Evolutionary conservation across 1,140 invertebrate species (phyloP).

Genomic region (Andrena cerasifolii): DNA sequence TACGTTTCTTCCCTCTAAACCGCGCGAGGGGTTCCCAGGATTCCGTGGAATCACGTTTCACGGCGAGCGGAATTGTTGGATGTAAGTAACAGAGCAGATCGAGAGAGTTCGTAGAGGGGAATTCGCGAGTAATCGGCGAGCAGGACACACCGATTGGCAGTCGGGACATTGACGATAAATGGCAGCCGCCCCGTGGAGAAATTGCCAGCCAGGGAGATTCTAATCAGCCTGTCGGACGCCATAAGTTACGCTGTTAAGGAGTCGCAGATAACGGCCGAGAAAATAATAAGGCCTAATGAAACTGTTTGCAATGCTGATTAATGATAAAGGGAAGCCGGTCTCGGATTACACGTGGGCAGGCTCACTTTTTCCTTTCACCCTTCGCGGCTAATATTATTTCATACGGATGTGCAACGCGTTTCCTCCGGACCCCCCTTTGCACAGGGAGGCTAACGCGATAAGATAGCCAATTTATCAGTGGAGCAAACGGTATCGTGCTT

Average conservation of each 20-base stretch:
- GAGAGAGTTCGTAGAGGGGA: background rate
- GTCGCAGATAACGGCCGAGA: constrained; percentile 31
- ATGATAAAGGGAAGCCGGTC: constrained; percentile 51
- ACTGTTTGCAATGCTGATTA: constrained; percentile 67
- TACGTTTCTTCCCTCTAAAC: too few relatives aligned
- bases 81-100: background rate
- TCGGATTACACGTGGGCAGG: constrained; percentile 46
- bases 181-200: background rate
- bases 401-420: background rate
- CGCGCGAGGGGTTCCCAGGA: too few relatives aligned
- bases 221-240: constrained; percentile 55
- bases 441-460: background rate
- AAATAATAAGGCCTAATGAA: constrained; percentile 64
- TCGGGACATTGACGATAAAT: constrained; percentile 48
- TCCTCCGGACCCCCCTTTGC: background rate
- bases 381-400: constrained; percentile 3
- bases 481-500: too few relatives aligned
- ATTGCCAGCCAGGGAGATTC: constrained; percentile 39
- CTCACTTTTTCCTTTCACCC: constrained; percentile 8
- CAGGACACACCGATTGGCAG: constrained; percentile 32
- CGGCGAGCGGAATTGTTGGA: background rate
- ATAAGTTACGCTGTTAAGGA: constrained; percentile 56
- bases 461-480: background rate
- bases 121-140: background rate
- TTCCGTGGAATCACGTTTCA: background rate